Evolutionary conservation across 1,140 invertebrate species (phyloP).

Genomic region (Tetranychus cinnabarinus): DNA sequence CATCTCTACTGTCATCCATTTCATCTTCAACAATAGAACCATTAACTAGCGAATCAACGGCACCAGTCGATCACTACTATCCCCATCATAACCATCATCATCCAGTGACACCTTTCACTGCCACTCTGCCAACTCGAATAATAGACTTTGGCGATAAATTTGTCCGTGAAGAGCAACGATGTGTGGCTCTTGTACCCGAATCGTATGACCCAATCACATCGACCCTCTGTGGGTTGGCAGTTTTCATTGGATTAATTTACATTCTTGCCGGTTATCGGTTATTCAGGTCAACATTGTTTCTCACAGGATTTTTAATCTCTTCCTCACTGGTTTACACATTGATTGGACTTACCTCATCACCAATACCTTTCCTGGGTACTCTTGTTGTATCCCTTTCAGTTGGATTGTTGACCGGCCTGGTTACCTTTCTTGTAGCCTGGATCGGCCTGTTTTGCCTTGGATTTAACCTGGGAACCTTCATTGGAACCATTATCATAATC

Average conservation of each 20-base stretch:
- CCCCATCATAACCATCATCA: too few relatives aligned
- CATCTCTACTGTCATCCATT: too few relatives aligned
- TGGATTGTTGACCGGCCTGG: constrained; percentile 47
- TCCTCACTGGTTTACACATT: too few relatives aligned
- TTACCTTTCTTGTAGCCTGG: constrained; percentile 52
- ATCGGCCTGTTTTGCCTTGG: constrained; percentile 57
- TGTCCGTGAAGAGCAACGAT: too few relatives aligned
- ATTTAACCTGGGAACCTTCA: constrained; percentile 46
- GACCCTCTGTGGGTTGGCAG: background rate
- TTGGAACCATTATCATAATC: constrained; percentile 32
- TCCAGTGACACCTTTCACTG: too few relatives aligned
- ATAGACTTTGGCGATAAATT: too few relatives aligned
- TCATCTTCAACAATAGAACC: too few relatives aligned
- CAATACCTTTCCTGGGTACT: constrained; percentile 42
- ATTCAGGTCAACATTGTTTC: constrained; percentile 68
- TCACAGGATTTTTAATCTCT: constrained; percentile 38
- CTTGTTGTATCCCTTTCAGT: constrained; percentile 43
- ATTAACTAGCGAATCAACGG: too few relatives aligned
- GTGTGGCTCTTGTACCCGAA: background rate
- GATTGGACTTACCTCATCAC: too few relatives aligned
- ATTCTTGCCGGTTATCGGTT: constrained; percentile 52
- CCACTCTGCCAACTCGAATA: too few relatives aligned
- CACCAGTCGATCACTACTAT: too few relatives aligned
- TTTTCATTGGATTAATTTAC: constrained; percentile 10
- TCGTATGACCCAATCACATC: constrained; percentile 2